These are phyloP conservation scores for Thymelicus sylvestris DNA, from an alignment of 2,888 invertebrate genomes.

Conservation along the genomic window DNA sequence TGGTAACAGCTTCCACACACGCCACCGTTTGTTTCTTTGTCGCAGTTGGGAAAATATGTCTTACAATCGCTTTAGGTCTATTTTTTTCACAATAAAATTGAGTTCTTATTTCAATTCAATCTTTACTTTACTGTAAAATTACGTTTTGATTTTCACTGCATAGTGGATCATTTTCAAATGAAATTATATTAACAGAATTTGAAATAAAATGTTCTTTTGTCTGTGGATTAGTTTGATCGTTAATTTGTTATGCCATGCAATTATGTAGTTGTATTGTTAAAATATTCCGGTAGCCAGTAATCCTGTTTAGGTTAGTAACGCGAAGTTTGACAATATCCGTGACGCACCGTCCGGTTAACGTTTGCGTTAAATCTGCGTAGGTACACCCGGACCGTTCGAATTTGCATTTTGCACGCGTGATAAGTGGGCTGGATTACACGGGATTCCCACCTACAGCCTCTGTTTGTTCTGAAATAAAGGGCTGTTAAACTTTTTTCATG, in stretches of 20 bases:
- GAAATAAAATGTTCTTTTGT: no score
- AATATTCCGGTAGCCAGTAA: constrained; percentile 6
- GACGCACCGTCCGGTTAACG: constrained; percentile 57
- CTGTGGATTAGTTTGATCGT: not conserved
- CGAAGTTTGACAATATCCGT: constrained; percentile 79
- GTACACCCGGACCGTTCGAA: constrained; percentile 65
- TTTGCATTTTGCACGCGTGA: constrained; percentile 85
- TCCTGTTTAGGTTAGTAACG: constrained; percentile 51
- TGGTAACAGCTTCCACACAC: constrained; percentile 60
- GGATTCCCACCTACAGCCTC: constrained; percentile 81
- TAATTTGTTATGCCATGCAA: not conserved
- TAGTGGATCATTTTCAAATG: not conserved
- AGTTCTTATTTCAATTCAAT: constrained; percentile 17
- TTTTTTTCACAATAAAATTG: constrained; percentile 14
- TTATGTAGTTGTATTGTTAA: constrained; percentile 1
- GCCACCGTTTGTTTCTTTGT: constrained; percentile 53
- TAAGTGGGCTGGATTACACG: constrained; percentile 82
- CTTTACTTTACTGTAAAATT: constrained; percentile 11
- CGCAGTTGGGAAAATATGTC: constrained; percentile 41
- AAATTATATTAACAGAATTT: not conserved
- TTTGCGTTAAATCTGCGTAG: constrained; percentile 78
- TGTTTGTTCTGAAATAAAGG: constrained; percentile 84
- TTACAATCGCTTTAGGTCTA: constrained; percentile 22
- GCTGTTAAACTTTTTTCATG: constrained; percentile 83
- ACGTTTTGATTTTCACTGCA: not conserved